Evolutionary conservation across 2,888 invertebrate species (phyloP).

Genomic region (Napeogenes sylphis): DNA sequence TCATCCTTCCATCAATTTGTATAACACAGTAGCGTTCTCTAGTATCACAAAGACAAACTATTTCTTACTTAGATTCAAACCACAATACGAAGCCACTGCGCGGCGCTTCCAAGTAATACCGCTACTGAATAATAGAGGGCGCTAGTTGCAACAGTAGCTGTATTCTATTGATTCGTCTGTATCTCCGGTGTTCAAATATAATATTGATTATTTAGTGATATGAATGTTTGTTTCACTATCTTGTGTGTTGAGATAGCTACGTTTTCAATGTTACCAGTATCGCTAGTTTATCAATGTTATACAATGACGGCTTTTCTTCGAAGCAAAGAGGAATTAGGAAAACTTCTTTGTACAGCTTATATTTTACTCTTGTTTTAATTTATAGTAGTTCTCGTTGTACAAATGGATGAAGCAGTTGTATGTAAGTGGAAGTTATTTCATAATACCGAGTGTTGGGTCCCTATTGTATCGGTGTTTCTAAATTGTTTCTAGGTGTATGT

Average conservation of each 20-base stretch:
- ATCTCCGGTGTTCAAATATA: constrained; percentile 48
- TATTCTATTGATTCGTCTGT: constrained; percentile 44
- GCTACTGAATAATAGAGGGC: constrained; percentile 63
- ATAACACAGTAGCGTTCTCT: not conserved
- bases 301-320: constrained; percentile 9
- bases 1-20: too few relatives aligned
- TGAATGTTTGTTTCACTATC: constrained; percentile 50
- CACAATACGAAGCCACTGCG: constrained; percentile 8
- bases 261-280: constrained; percentile 26
- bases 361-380: too few relatives aligned
- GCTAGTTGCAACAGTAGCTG: constrained; percentile 32
- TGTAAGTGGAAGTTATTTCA: too few relatives aligned
- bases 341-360: not conserved
- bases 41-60: constrained; percentile 12
- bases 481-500: too few relatives aligned
- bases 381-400: too few relatives aligned
- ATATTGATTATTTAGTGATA: constrained; percentile 60
- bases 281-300: constrained; percentile 1
- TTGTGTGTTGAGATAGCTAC: constrained; percentile 33
- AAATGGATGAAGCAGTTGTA: too few relatives aligned
- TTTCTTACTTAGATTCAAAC: constrained; percentile 14
- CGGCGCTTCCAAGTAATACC: constrained; percentile 33
- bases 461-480: too few relatives aligned
- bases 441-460: too few relatives aligned
- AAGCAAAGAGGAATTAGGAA: constrained; percentile 1